These are phyloP conservation scores for Halocynthia aurantium DNA, from an alignment of 23 tunicate genomes.

Conservation along the genomic window DNA sequence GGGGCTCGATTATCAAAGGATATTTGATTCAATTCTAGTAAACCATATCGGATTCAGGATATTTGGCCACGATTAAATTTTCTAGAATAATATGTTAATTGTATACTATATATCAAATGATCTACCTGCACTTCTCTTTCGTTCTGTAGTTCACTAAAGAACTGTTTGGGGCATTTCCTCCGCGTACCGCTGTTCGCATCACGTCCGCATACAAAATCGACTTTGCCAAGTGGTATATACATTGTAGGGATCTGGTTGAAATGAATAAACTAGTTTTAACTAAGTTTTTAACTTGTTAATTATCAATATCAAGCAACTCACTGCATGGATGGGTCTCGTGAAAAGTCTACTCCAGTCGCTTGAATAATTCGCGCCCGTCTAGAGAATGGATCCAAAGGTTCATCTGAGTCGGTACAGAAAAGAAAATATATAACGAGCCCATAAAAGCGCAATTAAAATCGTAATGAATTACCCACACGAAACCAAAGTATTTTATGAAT, in stretches of 20 bases:
- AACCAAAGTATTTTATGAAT: too few relatives aligned
- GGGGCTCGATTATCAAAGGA: too few relatives aligned
- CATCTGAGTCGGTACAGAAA: background rate
- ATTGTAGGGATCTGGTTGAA: background rate
- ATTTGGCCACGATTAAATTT: too few relatives aligned
- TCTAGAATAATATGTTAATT: too few relatives aligned
- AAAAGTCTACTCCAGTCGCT: background rate
- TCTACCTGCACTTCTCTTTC: background rate
- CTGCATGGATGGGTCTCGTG: background rate
- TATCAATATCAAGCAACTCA: background rate
- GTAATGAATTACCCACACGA: too few relatives aligned
- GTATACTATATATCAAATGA: too few relatives aligned
- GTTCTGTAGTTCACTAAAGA: conserved; percentile 1
- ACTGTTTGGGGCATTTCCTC: conserved; percentile 4
- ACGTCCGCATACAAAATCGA: background rate
- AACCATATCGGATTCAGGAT: too few relatives aligned
- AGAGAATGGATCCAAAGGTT: background rate
- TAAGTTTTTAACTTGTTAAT: background rate
- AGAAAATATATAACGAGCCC: too few relatives aligned
- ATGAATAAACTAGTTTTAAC: background rate
- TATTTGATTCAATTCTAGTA: too few relatives aligned
- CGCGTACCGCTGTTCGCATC: conserved; percentile 3
- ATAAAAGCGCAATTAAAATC: too few relatives aligned
- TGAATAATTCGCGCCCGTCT: background rate
- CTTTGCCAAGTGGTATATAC: background rate